Evolutionary conservation across 2,888 invertebrate species (phyloP).

Genomic region (Oscheius onirici): DNA sequence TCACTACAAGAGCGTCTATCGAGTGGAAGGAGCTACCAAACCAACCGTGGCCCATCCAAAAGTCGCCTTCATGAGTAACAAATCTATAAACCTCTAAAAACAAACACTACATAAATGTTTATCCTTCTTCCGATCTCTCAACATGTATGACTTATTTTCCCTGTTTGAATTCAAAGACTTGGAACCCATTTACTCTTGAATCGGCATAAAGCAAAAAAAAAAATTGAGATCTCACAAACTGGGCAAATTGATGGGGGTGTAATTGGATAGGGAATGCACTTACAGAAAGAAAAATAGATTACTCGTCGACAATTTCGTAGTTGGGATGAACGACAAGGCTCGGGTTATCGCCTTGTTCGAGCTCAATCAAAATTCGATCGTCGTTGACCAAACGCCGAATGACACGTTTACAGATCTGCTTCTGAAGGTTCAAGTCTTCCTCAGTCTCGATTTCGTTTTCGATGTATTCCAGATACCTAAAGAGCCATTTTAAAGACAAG

Average conservation of each 20-base stretch:
- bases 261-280: not conserved
- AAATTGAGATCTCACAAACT: constrained; percentile 17
- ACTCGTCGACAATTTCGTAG: constrained; percentile 80
- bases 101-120: no score
- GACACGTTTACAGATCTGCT: constrained; percentile 90
- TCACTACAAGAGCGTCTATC: constrained; percentile 25
- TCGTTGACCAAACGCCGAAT: constrained; percentile 84
- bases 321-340: constrained; percentile 94
- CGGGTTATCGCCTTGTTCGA: constrained; percentile 81
- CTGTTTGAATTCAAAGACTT: no score
- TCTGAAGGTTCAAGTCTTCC: constrained; percentile 84
- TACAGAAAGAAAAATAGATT: not conserved
- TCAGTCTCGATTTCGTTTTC: constrained; percentile 81
- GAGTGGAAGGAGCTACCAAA: constrained; percentile 6
- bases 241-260: not conserved
- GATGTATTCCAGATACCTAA: constrained; percentile 80
- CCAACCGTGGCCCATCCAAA: constrained; percentile 12
- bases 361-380: constrained; percentile 40
- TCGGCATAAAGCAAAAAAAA: not conserved
- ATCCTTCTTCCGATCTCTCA: no score
- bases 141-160: no score
- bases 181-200: no score
- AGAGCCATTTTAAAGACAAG: constrained; percentile 15
- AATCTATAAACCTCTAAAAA: not conserved
- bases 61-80: constrained; percentile 19